Base-by-base conservation (phyloP, 2,113 vertebrate species). In the Axis porcinus region DNA sequence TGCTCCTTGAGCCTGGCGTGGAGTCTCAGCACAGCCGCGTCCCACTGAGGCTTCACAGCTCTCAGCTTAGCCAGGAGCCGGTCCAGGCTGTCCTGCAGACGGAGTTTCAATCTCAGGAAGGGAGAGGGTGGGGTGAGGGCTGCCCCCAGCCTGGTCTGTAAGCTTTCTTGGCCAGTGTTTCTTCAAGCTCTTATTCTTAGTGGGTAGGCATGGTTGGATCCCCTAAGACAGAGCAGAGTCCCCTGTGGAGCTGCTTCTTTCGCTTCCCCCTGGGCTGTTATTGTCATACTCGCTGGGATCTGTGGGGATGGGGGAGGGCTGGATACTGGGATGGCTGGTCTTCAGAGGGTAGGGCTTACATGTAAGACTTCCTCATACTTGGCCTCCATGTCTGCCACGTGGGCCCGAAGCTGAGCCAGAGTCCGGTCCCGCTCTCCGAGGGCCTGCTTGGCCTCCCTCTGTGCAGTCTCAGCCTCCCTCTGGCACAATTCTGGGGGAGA, bases 281-380 rank as follows among this genome's bases (percentile, higher is more conserved):
- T 64, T 60, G 28, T 50, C 67, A 47, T 27, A 25, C 21, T 47
- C 11, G 14, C 10, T 54, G 23, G 52, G 15, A 2, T 36, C 15
- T 16, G 14, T 15, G 81, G 85, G 74, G 17, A 21, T 40, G 81
- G 74, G 33, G 79, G 50, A 25, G 19, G 16, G 1, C 91, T 47
- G 85, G 52, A 19, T n/a, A 1, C 11, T 23, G 4, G 54, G 43
- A 21, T 0, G 52, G 21, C 19, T 82, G 87, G 88, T 52, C 19
- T 27, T 14, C 52, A 40, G 25, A 58, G 25, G 52, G 76, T 43
- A 67, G 16, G 62, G 97, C 99, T 99, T 96, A 99, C 98, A 1
- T 99, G 98, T 64, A 99, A 95, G 85, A 99, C 97, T 89, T 98
- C 98, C 97, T 99, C 98, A 14, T 98, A 99, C 40, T 99, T 98